phyloP scores from a whole-genome alignment of 1,140 invertebrate species.

The Calephelis nemesis region DNA sequence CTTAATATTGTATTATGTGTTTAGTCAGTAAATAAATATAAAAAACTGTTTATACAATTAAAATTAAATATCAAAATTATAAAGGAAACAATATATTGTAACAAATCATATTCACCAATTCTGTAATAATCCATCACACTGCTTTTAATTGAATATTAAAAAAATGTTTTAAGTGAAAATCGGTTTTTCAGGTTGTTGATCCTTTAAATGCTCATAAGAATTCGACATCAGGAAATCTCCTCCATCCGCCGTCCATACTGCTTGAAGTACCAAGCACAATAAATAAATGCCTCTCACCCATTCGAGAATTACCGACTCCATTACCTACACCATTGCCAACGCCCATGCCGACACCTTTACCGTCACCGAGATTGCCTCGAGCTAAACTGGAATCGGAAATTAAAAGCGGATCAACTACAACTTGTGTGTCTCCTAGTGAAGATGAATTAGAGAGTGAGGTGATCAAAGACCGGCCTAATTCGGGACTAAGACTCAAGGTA shows the following conservation, averaged over 20 bases:
- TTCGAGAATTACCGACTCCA: conserved; percentile 86
- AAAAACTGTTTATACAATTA: too few relatives aligned
- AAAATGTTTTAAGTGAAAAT: too few relatives aligned
- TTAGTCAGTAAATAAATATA: too few relatives aligned
- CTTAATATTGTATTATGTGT: too few relatives aligned
- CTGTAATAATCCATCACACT: too few relatives aligned
- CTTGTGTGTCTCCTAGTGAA: conserved; percentile 64
- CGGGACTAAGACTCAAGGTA: conserved; percentile 67
- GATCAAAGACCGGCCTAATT: conserved; percentile 55
- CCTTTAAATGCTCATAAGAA: conserved; percentile 82
- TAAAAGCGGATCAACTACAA: conserved; percentile 55
- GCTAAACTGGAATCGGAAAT: conserved; percentile 60
- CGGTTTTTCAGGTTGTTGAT: conserved; percentile 79
- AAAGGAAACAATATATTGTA: too few relatives aligned
- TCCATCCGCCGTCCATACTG: conserved; percentile 84
- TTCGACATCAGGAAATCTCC: conserved; percentile 76
- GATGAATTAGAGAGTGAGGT: conserved; percentile 71
- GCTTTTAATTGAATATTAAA: too few relatives aligned
- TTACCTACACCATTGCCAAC: conserved; percentile 84
- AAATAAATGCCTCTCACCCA: conserved; percentile 86
- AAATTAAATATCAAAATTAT: too few relatives aligned
- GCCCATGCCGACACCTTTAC: conserved; percentile 83
- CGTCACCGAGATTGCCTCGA: conserved; percentile 65
- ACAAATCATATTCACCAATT: too few relatives aligned
- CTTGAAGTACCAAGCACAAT: conserved; percentile 85